These are phyloP conservation scores for Channa argus DNA, from an alignment of 2,113 vertebrate species.

Conservation along the genomic window DNA sequence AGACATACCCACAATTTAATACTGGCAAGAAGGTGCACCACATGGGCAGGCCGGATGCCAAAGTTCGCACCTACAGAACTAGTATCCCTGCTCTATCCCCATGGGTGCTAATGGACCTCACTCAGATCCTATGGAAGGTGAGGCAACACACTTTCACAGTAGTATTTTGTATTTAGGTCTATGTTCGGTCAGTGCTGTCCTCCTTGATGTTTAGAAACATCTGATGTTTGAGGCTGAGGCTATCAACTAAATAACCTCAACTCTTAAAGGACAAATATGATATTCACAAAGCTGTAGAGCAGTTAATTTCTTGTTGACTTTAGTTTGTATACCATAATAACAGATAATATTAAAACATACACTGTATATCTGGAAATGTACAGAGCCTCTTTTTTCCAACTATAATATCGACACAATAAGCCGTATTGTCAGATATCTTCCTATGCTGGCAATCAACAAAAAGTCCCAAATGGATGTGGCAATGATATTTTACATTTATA, in stretches of 20 bases:
- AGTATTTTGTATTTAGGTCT: background rate
- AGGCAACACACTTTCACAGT: conserved; percentile 1
- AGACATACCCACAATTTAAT: conserved; percentile 77
- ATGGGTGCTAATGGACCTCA: conserved; percentile 72
- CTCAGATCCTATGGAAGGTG: conserved; percentile 79
- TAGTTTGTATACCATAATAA: background rate
- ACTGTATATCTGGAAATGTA: background rate
- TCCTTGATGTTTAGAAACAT: background rate
- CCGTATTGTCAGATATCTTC: conserved; percentile 2
- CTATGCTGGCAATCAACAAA: background rate
- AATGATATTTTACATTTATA: conserved; percentile 2
- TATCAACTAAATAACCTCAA: background rate
- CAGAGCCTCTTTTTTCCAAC: background rate
- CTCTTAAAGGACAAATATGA: background rate
- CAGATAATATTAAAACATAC: background rate
- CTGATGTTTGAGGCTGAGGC: background rate
- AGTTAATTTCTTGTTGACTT: background rate
- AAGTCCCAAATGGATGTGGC: background rate
- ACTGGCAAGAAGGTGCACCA: conserved; percentile 81
- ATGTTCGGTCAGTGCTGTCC: background rate
- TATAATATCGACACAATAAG: background rate
- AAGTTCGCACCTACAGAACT: conserved; percentile 69
- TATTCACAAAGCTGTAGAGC: background rate
- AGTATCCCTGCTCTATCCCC: conserved; percentile 75
- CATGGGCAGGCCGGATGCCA: conserved; percentile 68